Base-by-base conservation (phyloP, 2,113 vertebrate species). In the Cheilinus undulatus region DNA sequence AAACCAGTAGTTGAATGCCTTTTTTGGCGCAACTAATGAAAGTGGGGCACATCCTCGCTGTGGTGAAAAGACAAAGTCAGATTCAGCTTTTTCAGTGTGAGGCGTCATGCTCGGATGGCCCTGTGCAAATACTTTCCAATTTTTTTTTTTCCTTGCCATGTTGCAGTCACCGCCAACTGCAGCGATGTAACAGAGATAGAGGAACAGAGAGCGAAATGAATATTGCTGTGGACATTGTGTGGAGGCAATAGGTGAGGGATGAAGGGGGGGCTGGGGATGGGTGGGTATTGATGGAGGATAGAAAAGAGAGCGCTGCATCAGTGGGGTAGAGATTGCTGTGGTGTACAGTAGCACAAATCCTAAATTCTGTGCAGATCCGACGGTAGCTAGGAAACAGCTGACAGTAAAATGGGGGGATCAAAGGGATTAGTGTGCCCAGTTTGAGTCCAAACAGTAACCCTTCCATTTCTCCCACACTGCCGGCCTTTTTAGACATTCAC, bases 381-480 rank as follows among this genome's bases (percentile, higher is more conserved):
- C 60, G 71, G 87, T 84, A 88, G 88, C 87, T 89, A 84, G 88
- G 88, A 92, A 92, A 92, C 89, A 90, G 90, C 87, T 91, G 90
- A 93, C 91, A 82, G 88, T 91, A 88, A 91, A 90, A 92, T 85
- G 87, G 89, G 79, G 89, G 90, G 87, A 90, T 93, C 90, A 93
- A 76, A 87, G 78, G 82, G 90, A 92, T 92, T 92, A 89, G 77
- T 26, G 68, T 69, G 82, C 76, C 86, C 86, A 78, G 85, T 89
- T 89, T 82, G 83, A 89, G 83, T 82, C 82, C 71, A 85, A 90
- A 90, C 86, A 78, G 76, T 83, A 87, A 86, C 90, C 88, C 88
- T 72, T 82, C 82, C 79, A 69, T 72, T 74, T 70, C 83, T 73
- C 72, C 58, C 60, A 48, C 63, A 50, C 73, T 64, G 60, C 78